Conservation (phyloP, 2,888 invertebrate species). For the Dryocosmus kuriphilus region DNA sequence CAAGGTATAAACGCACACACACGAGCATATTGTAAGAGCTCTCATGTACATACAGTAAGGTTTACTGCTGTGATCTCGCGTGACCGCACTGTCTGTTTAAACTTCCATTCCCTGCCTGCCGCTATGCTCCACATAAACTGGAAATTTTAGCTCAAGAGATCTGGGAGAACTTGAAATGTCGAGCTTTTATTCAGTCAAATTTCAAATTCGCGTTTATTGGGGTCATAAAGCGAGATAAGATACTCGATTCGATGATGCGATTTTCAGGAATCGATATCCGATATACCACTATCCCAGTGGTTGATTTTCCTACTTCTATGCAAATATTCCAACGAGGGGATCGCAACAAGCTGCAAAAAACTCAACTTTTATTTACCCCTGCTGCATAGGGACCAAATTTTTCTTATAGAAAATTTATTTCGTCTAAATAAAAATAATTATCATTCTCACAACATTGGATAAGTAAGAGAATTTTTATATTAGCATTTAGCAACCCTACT, state of each 20-base stretch:
- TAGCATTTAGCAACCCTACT: too few relatives aligned
- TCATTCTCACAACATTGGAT: too few relatives aligned
- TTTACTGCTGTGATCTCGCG: slow-evolving; percentile 40
- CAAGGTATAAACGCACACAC: slow-evolving; percentile 23
- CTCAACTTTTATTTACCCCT: not conserved
- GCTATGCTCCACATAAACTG: slow-evolving; percentile 20
- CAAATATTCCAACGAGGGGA: not conserved
- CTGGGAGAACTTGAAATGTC: not conserved
- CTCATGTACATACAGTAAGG: slow-evolving; percentile 3
- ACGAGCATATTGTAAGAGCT: slow-evolving; percentile 17
- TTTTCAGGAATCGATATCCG: slow-evolving; percentile 11
- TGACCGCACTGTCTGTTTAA: slow-evolving; percentile 51
- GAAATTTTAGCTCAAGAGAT: slow-evolving; percentile 7
- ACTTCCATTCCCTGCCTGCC: slow-evolving; percentile 25
- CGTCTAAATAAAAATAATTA: too few relatives aligned
- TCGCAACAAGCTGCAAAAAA: not conserved
- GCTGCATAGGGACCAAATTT: not conserved
- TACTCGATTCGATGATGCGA: not conserved
- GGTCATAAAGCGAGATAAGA: slow-evolving; percentile 27
- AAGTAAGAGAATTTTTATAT: too few relatives aligned
- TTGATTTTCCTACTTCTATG: not conserved
- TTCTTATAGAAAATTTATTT: too few relatives aligned
- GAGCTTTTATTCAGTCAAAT: slow-evolving; percentile 30
- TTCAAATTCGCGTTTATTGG: slow-evolving; percentile 29
- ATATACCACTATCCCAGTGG: not conserved